Base-by-base conservation (phyloP, 2,797 vertebrate species). In the Amblyopsis hoosieri region DNA sequence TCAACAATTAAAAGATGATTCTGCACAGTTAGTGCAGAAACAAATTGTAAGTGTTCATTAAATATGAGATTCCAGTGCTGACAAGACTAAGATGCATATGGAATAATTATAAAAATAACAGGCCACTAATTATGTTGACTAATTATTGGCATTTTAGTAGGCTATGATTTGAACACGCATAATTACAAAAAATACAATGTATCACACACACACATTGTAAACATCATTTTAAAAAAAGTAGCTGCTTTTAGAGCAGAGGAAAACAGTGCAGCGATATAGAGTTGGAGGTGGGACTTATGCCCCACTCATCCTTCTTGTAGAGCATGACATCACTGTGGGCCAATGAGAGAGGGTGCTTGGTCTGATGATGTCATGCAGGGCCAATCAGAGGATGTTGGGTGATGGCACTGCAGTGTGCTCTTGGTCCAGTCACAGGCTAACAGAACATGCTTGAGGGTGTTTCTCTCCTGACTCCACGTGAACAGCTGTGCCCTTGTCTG, bases 331-430 rank as follows among this genome's bases (percentile, higher is more conserved):
- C 91, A 92, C 80, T 50, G 42, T 57, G 70, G 72, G 77, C 91
- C 90, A 91, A 88, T 92, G 57, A 66, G 66, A 85, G 55, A 3
- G 42, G 42, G 50, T 17, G 54, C 45, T 47, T 48, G 33, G 74
- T 81, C 83, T 87, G 88, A 89, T 92, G 90, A 93, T 91, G 91
- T 93, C 88, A 94, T 81, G 64, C 49, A 33, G 45, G 81, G 29
- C 91, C 90, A 92, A 92, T 93, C 73, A 72, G 82, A 76, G 45
- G 62, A 60, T 57, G 74, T 19, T 65, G 50, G 23, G 68, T 79
- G 71, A 65, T 76, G 74, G 57, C 80, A 75, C 85, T 80, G 87
- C 89, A 85, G 84, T 64, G 54, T 65, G 60, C 13, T 57, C 54
- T 46, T 54, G 67, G 64, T 62, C 71, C 68, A 68, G 69, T 74